Base-by-base conservation (phyloP, 1,140 invertebrate genomes). In the Oryctes rhinoceros region DNA sequence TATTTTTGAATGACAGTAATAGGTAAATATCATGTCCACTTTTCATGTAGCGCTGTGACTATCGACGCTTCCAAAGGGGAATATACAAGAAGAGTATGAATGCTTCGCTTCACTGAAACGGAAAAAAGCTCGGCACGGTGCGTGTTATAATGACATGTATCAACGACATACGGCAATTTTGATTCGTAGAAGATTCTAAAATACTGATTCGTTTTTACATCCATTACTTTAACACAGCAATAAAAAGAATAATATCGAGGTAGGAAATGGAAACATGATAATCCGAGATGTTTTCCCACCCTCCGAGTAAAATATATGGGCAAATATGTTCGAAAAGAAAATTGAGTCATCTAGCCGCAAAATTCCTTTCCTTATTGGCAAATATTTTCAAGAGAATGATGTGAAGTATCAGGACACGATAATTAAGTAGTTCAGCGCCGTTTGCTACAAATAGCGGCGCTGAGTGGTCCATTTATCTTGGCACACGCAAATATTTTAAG, bases 311-410 rank as follows among this genome's bases (percentile, higher is more conserved):
- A 59, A 15, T 59, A 59, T 59, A 59, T 18, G 53, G n/a, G 53
- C 53, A 59, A 59, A 59, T 18, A n/a, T 18, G n/a, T 18, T 6
- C 53, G 15, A 59, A 6, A n/a, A 13, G n/a, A 18, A 59, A 18
- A 59, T 59, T 59, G 53, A 59, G 53, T 59, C 53, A 59, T 59
- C 53, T 59, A 59, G 18, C 53, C 6, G 0, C 53, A 15, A 18
- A 15, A 59, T 59, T 59, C 53, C 53, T 59, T 59, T 59, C 53
- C 53, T 59, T 59, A 59, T 59, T 59, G 53, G 53, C 15, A 59
- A n/a, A 59, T 59, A 59, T 59, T 18, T 59, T 59, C 15, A n/a
- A n/a, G 53, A 59, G 15, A 44, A 44, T 59, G 15, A 59, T 59
- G 18, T n/a, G 18, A 59, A 18, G 53, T 15, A 59, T 59, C 53